Base-by-base conservation (phyloP, 2,797 vertebrate species). In the Anniella stebbinsi region DNA sequence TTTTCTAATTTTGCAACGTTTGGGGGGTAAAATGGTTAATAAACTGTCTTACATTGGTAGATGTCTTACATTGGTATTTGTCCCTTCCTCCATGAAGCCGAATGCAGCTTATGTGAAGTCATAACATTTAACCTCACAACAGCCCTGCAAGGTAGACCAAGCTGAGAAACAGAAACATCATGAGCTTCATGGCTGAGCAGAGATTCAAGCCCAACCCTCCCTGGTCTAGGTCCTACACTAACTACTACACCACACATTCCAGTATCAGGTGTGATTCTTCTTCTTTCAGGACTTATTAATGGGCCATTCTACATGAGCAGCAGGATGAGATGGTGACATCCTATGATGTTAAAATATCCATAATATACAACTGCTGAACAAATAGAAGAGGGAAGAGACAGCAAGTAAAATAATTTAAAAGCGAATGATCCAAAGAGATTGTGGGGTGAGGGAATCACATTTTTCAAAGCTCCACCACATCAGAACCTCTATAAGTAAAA, bases 21-120 rank as follows among this genome's bases (percentile, higher is more conserved):
- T 48, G 8, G 6, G 45, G 45, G 45, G 45, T 25, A 30, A 36
- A 10, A 17, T 10, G 38, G 18, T 87, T 78, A 48, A 51, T 67
- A n/a, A 78, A 70, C 28, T 36, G 11, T 75, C 15, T n/a, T 66
- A 51, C 7, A 33, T n/a, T n/a, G 70, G 17, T 30, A 2, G 45
- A 45, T 36, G 11, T 45, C 45, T 45, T 45, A 45, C 7, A 33
- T n/a, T 45, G 70, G 25, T 30, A 2, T 18, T 30, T 1, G 11
- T 38, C 45, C 36, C 21, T 45, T 12, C 51, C 8, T 51, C 72
- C 33, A 13, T 45, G 0, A 11, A 72, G 11, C 0, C 0, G 33
- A 48, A 10, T 6, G 67, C 21, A 48, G 23, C 5, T 81, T 57
- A 51, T 69, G 30, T 48, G 45, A 36, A 12, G 5, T 85, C 54